These are phyloP conservation scores for Glaucidium brasilianum DNA, from an alignment of 2,113 vertebrate genomes.

Conservation along the genomic window DNA sequence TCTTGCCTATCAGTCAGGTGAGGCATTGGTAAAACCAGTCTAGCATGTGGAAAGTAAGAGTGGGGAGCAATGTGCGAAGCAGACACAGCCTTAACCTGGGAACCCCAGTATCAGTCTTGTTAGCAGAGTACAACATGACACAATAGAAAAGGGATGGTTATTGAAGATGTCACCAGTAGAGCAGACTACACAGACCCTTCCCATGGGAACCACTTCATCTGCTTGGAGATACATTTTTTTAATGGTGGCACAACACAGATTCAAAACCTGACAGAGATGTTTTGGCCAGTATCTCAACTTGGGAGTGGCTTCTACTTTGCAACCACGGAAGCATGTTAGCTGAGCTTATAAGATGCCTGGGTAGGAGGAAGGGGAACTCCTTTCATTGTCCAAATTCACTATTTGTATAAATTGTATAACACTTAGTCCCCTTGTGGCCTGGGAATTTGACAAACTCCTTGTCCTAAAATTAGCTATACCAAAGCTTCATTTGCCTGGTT, in stretches of 20 bases:
- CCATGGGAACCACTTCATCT: not conserved
- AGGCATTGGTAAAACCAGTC: not conserved
- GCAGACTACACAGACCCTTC: not conserved
- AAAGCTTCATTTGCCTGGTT: not conserved
- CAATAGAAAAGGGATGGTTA: not conserved
- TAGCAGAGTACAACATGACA: not conserved
- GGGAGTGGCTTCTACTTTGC: not conserved
- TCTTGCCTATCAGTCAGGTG: not conserved
- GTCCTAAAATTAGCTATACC: not conserved
- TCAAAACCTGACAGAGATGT: not conserved
- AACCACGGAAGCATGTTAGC: fast-evolving
- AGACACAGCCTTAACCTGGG: not conserved
- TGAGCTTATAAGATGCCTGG: not conserved
- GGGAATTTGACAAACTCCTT: not conserved
- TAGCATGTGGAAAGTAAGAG: not conserved
- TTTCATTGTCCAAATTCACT: not conserved
- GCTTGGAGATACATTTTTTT: not conserved
- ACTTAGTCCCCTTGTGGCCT: not conserved
- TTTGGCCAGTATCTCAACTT: not conserved
- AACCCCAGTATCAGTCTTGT: not conserved
- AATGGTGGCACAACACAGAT: not conserved
- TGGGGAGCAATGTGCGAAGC: not conserved
- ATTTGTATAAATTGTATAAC: not conserved
- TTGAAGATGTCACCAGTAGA: not conserved
- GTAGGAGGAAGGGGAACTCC: not conserved